Evolutionary conservation across 2,888 invertebrate species (phyloP).

Genomic region (Dryomyza anilis): DNA sequence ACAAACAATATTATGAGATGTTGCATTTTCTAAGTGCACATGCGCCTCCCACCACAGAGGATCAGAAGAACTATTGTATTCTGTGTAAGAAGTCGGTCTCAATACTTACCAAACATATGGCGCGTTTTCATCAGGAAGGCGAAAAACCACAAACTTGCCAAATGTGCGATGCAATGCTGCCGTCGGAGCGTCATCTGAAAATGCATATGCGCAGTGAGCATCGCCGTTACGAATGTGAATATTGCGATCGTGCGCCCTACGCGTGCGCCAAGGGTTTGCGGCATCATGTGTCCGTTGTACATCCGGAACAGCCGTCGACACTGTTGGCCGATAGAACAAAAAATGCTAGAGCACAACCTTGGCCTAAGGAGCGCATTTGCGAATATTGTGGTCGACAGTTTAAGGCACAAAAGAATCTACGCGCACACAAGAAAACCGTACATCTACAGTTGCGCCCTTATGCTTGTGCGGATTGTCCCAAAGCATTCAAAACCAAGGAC

Average conservation of each 20-base stretch:
- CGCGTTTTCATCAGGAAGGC: not conserved
- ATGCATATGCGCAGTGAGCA: not conserved
- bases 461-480: not conserved
- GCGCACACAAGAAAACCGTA: not conserved
- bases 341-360: no score
- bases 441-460: conserved; percentile 10
- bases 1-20: not conserved
- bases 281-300: not conserved
- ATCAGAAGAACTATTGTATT: not conserved
- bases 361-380: conserved; percentile 5
- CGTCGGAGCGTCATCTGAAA: not conserved
- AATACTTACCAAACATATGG: not conserved
- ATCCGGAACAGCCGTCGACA: not conserved
- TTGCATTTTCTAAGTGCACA: conserved; percentile 1
- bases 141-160: not conserved
- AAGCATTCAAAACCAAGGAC: not conserved
- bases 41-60: not conserved
- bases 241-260: not conserved
- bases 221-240: not conserved
- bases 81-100: not conserved
- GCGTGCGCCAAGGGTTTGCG: not conserved
- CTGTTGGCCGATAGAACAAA: no score
- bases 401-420: not conserved
- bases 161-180: not conserved
- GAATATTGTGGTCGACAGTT: conserved; percentile 9